Percentiles rank a stretch among this genome's conserved stretches.
phyloP scores from a whole-genome alignment of 2,888 invertebrate species.

The Caradrina kadenii region DNA sequence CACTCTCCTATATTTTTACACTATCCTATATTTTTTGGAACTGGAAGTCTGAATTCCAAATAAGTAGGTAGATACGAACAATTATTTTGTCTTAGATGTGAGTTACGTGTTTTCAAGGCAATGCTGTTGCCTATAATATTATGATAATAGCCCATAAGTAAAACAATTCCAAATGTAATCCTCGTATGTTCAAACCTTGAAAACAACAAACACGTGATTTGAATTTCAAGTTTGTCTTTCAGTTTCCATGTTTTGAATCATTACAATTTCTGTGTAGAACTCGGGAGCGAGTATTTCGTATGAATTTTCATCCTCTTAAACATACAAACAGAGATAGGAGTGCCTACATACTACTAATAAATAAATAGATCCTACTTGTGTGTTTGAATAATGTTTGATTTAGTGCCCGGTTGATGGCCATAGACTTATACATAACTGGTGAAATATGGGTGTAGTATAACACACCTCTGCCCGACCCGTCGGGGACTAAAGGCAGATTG shows the following conservation, averaged over 20 bases:
- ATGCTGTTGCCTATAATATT: conserved; percentile 21
- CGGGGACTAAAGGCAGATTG: no score
- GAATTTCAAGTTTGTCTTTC: conserved; percentile 51
- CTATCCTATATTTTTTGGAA: no score
- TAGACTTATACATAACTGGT: no score
- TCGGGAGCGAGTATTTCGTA: conserved; percentile 4
- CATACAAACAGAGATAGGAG: background rate
- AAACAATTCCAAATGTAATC: conserved; percentile 42
- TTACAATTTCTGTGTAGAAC: conserved; percentile 31
- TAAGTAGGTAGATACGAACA: background rate
- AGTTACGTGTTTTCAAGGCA: conserved; percentile 8
- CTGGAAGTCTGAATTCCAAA: background rate
- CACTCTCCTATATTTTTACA: no score
- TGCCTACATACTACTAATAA: no score
- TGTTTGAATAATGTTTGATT: no score
- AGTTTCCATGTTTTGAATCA: conserved; percentile 33
- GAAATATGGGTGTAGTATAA: no score
- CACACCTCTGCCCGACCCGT: no score
- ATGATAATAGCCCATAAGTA: conserved; percentile 29
- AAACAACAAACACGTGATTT: conserved; percentile 50
- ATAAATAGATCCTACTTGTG: no score
- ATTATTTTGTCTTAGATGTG: background rate
- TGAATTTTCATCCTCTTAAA: background rate
- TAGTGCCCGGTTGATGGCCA: no score
- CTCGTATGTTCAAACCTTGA: conserved; percentile 39